A percentile compares a stretch with the other conserved stretches of the same genome.
phyloP scores from a whole-genome alignment of 53 echinoderm and acorn worm species.

The Pentamera pediparva region DNA sequence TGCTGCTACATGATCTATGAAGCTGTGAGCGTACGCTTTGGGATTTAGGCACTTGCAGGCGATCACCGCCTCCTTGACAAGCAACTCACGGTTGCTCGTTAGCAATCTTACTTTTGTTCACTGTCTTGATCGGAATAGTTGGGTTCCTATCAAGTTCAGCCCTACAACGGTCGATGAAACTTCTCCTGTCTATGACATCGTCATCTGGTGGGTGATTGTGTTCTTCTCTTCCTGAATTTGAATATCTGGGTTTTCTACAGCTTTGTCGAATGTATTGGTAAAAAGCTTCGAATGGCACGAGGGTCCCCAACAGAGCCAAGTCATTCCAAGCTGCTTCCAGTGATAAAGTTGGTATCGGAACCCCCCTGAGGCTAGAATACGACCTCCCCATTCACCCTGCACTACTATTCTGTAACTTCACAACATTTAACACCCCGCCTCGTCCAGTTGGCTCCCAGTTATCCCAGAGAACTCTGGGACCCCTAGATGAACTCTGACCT shows the following conservation, averaged over 20 bases:
- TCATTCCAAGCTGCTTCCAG: slow-evolving; percentile 11
- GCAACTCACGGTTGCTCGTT: slow-evolving; percentile 4
- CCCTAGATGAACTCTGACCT: too few species aligned
- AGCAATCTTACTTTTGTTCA: neutral
- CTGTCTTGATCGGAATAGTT: slow-evolving; percentile 6
- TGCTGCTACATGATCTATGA: neutral
- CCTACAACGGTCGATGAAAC: slow-evolving; percentile 5
- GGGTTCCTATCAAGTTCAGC: slow-evolving; percentile 7
- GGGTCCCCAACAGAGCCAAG: slow-evolving; percentile 6
- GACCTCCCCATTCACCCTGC: slow-evolving; percentile 1
- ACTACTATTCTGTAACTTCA: too few species aligned
- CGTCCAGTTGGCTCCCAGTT: too few species aligned
- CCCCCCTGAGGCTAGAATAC: neutral
- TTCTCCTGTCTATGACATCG: slow-evolving; percentile 3
- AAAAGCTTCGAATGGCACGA: slow-evolving; percentile 16
- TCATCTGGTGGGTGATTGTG: slow-evolving; percentile 18
- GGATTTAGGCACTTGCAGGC: neutral
- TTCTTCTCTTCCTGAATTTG: slow-evolving; percentile 5
- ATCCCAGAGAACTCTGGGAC: too few species aligned
- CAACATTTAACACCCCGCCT: too few species aligned
- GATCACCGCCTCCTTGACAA: slow-evolving; percentile 6
- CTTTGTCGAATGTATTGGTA: slow-evolving; percentile 11
- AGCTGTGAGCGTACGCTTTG: neutral
- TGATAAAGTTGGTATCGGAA: slow-evolving; percentile 17
- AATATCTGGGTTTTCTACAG: slow-evolving; percentile 16